A percentile compares a stretch with the other conserved stretches of the same genome.
Conservation (phyloP, 2,113 vertebrate species). For the Scalopus aquaticus region DNA sequence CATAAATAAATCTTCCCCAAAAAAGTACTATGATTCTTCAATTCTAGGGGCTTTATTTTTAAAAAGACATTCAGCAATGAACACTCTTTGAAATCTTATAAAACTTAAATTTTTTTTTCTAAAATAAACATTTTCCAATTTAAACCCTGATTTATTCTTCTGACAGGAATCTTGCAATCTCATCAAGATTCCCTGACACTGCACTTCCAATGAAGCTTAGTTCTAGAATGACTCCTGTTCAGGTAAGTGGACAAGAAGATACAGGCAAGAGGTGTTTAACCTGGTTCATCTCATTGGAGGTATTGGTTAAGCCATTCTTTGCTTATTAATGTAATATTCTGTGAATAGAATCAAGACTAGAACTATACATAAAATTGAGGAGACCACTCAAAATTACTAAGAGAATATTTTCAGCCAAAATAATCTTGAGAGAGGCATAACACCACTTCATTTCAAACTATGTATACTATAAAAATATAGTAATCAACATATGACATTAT, state of each 20-base stretch:
- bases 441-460: not conserved
- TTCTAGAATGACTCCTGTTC: not conserved
- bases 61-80: not conserved
- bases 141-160: not conserved
- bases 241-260: not conserved
- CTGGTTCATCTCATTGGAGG: not conserved
- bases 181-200: too few species aligned
- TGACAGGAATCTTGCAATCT: not conserved
- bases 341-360: conserved; percentile 16
- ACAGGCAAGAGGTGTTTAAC: not conserved
- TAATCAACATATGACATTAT: not conserved
- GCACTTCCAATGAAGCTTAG: not conserved
- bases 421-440: not conserved
- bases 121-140: not conserved
- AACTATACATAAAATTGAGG: not conserved
- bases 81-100: conserved; percentile 39
- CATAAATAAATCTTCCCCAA: too few species aligned
- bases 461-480: not conserved
- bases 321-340: not conserved
- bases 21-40: not conserved
- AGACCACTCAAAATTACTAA: not conserved
- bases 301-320: conserved; percentile 17
- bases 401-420: not conserved
- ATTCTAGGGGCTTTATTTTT: not conserved
- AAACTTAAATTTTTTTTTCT: conserved; percentile 19